phyloP scores from a whole-genome alignment of 1,140 invertebrate genomes.

The Musca vetustissima region DNA sequence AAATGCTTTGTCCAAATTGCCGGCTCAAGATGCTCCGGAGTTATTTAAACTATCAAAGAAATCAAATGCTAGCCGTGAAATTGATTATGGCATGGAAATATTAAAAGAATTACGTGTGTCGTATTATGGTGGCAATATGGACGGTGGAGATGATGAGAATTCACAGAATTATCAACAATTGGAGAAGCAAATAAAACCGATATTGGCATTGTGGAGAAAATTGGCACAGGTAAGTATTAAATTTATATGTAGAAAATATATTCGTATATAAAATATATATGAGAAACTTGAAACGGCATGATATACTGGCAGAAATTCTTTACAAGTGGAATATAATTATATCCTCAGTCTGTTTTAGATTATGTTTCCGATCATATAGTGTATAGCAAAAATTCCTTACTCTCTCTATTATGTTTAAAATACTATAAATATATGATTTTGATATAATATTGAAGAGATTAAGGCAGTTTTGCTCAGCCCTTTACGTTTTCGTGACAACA shows the following conservation, averaged over 20 bases:
- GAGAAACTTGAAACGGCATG: no score
- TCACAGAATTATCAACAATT: constrained; percentile 53
- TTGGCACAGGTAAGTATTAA: constrained; percentile 60
- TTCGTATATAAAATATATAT: background rate
- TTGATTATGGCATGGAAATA: constrained; percentile 38
- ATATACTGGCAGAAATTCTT: no score
- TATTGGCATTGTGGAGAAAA: constrained; percentile 77
- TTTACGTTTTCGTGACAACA: no score
- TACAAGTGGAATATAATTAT: no score
- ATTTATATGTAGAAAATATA: no score
- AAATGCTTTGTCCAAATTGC: constrained; percentile 64
- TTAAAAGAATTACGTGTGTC: constrained; percentile 40
- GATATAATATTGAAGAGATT: no score
- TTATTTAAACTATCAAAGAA: constrained; percentile 74
- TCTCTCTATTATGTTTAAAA: no score
- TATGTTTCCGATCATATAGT: no score
- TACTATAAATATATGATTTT: no score
- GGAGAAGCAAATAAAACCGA: constrained; percentile 64
- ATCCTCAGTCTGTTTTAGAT: no score
- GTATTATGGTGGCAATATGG: constrained; percentile 37
- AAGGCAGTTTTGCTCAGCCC: no score
- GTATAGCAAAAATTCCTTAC: no score
- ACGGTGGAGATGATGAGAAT: background rate
- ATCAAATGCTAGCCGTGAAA: constrained; percentile 44
- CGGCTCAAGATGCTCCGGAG: constrained; percentile 70